Base-by-base conservation (phyloP, 2,113 vertebrate species). In the Charina bottae region DNA sequence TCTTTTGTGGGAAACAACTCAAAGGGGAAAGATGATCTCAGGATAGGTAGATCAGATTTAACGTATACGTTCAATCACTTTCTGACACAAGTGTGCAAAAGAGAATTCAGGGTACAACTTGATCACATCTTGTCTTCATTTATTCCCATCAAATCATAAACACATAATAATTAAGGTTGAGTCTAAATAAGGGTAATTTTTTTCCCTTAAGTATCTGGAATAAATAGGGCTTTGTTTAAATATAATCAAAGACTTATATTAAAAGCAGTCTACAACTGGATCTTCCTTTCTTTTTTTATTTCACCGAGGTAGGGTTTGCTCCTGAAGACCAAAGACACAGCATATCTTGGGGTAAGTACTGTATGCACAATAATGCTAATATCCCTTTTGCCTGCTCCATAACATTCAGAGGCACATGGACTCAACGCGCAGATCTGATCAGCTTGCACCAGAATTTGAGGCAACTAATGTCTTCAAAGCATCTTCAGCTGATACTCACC, bases 401-500 rank as follows among this genome's bases (percentile, higher is more conserved):
- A 72, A 72, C 33, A 2, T 72, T 72, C 33, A 72, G 15, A 37
- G 15, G 33, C 68, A 72, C 15, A 33, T 72, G 6, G 72, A 37
- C 6, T 42, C 72, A 78, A 78, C 17, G 4, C 17, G 12, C 46
- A 26, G 37, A 49, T 49, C 12, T 26, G 24, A 42, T 8, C 59
- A 19, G 3, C 28, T 15, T 62, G 59, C 42, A 53, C 15, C 3
- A 26, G 26, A 53, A 89, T 68, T 11, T 53, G 60, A 26, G 19
- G 19, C 62, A n/a, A 53, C 17, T 4, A 2, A 53, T n/a, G 17
- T 53, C 46, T 49, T n/a, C 42, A n/a, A 53, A 49, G 24, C 7
- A 59, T 3, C 42, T 8, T 28, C 17, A 21, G 56, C 86, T n/a
- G 3, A 8, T 49, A 88, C 98, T 96, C 94, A 99, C 99, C 98